Percentiles rank a stretch among this genome's conserved stretches.
Conservation (phyloP, 2,797 vertebrate species). For the Merluccius polli region DNA sequence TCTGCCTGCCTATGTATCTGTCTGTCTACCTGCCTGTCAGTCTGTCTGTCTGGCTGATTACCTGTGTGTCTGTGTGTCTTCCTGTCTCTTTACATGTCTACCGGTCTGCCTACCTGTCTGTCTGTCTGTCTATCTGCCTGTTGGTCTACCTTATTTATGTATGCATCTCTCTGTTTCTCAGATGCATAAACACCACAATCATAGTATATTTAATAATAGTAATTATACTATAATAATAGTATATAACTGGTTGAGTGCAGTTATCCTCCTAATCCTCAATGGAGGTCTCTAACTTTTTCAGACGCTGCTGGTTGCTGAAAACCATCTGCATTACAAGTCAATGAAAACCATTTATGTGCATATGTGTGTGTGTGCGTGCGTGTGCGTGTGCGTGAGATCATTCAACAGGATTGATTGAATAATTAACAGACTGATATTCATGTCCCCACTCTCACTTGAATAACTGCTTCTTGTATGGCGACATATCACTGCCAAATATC, state of each 20-base stretch:
- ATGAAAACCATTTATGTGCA: background rate
- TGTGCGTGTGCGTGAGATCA: conserved; percentile 19
- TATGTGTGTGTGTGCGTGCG: background rate
- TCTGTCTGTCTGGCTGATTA: background rate
- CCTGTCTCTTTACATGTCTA: background rate
- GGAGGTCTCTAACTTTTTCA: background rate
- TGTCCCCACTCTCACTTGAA: background rate
- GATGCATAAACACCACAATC: no score
- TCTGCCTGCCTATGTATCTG: background rate
- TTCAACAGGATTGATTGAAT: background rate
- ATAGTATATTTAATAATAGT: no score
- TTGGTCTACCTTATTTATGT: background rate
- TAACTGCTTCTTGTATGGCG: no score
- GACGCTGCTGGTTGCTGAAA: background rate
- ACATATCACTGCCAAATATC: no score
- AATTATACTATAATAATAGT: no score
- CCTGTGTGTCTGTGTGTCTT: background rate
- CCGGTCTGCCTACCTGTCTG: background rate
- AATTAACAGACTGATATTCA: background rate
- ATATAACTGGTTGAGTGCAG: background rate
- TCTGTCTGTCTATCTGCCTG: background rate
- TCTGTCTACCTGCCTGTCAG: background rate
- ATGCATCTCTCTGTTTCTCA: no score
- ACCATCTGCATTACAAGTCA: background rate
- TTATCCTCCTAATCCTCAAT: background rate